Conservation (phyloP, 37 sponge, comb jelly and placozoan genomes). For the Crambe crambe region DNA sequence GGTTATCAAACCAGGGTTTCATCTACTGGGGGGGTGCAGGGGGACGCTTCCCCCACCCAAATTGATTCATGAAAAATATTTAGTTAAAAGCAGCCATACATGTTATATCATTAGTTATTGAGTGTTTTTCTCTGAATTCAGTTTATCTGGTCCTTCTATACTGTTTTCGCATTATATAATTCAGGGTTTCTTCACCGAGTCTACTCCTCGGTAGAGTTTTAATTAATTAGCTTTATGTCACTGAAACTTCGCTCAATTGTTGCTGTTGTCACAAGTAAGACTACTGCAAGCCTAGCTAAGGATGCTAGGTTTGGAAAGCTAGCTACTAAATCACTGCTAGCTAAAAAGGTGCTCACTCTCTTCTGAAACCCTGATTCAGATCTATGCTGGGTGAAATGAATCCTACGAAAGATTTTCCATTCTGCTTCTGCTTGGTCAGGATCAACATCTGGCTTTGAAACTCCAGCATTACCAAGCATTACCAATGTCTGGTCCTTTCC, state of each 20-base stretch:
- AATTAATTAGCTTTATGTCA: not conserved
- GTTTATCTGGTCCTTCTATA: not conserved
- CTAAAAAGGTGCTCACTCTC: not conserved
- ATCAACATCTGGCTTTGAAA: not conserved
- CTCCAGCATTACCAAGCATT: not conserved
- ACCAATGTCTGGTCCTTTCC: not conserved
- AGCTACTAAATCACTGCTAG: not conserved
- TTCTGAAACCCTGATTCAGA: not conserved
- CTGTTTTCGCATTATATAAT: not conserved
- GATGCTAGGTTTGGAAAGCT: not conserved
- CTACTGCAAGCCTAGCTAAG: not conserved
- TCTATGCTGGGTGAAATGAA: not conserved
- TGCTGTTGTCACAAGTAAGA: not conserved
- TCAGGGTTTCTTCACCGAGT: not conserved
- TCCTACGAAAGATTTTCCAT: not conserved
- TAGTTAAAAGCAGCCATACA: not conserved
- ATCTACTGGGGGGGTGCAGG: not conserved
- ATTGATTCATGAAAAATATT: not conserved
- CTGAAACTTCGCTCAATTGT: not conserved
- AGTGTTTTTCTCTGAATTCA: not conserved
- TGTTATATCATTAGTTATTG: not conserved
- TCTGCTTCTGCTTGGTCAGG: constrained; percentile 9
- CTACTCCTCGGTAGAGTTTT: not conserved
- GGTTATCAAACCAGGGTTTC: too few relatives aligned
- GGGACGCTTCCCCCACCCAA: not conserved